Percentiles rank a stretch among this genome's conserved stretches.
These are phyloP conservation scores for Rhinolophus ferrumequinum DNA, from an alignment of 2,113 vertebrate species.

Conservation along the genomic window DNA sequence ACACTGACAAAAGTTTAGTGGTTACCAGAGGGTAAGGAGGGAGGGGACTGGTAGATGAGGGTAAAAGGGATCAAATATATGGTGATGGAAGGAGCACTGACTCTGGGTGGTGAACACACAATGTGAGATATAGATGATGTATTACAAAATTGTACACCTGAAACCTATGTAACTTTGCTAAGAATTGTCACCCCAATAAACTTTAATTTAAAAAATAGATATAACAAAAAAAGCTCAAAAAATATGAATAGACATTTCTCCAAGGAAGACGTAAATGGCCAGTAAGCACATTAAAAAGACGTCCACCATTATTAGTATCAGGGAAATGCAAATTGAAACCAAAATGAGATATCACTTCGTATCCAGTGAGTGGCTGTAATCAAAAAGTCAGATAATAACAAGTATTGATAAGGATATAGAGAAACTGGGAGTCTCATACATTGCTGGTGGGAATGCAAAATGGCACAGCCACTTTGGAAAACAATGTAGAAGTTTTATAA, in stretches of 20 bases:
- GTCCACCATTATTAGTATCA: neutral
- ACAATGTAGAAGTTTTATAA: neutral
- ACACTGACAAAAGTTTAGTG: too few species aligned
- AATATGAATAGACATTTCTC: neutral
- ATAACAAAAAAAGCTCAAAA: too few species aligned
- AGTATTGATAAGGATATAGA: neutral
- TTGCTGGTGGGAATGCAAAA: neutral
- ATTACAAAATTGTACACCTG: too few species aligned
- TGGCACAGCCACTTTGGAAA: neutral
- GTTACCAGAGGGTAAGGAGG: too few species aligned
- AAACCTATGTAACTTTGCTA: too few species aligned
- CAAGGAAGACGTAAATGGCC: neutral
- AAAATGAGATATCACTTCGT: neutral
- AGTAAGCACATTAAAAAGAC: neutral
- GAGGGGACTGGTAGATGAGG: too few species aligned
- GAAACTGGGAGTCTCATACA: neutral
- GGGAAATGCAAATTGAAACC: neutral
- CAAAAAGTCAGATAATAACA: neutral
- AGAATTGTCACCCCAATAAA: too few species aligned
- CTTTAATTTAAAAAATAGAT: too few species aligned
- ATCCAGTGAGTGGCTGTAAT: neutral
- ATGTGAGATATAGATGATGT: neutral
- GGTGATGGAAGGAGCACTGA: too few species aligned
- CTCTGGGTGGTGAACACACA: too few species aligned
- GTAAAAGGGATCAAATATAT: too few species aligned